Evolutionary conservation across 2,888 invertebrate species (phyloP).

Genomic region (Cinara cedri): DNA sequence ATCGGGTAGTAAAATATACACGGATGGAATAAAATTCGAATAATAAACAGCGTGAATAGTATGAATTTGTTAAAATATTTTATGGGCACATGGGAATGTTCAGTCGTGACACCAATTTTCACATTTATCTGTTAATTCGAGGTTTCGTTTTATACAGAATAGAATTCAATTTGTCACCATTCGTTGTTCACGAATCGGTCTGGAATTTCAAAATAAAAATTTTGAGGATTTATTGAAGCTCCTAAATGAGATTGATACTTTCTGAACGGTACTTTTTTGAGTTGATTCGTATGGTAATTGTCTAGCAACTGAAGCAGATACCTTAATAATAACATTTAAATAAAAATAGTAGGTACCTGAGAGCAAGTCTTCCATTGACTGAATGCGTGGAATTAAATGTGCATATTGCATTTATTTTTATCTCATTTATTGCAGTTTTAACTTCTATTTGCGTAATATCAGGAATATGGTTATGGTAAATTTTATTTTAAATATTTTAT

Average conservation of each 20-base stretch:
- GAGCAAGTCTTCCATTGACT: too few species aligned
- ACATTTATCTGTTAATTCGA: not conserved
- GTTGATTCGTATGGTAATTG: not conserved
- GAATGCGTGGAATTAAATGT: too few species aligned
- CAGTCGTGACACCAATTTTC: not conserved
- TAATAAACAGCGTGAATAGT: not conserved
- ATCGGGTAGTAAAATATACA: too few species aligned
- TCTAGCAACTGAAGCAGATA: too few species aligned
- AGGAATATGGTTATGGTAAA: not conserved
- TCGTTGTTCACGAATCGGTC: not conserved
- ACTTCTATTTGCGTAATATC: not conserved
- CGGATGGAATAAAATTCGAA: not conserved
- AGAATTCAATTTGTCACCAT: not conserved
- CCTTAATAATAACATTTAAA: too few species aligned
- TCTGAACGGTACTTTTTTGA: not conserved
- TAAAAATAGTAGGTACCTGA: too few species aligned
- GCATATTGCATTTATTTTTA: not conserved
- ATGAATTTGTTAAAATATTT: slow-evolving; percentile 8
- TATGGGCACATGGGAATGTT: not conserved
- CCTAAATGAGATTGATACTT: not conserved
- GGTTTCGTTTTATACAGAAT: not conserved
- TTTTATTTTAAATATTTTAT: not conserved
- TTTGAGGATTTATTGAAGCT: not conserved
- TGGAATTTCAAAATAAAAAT: not conserved
- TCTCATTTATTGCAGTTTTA: not conserved